Evolutionary conservation across 2,888 invertebrate species (phyloP), one percentile per base, ranked within the genome.

Genomic region (Metopia argyrocephala): DNA sequence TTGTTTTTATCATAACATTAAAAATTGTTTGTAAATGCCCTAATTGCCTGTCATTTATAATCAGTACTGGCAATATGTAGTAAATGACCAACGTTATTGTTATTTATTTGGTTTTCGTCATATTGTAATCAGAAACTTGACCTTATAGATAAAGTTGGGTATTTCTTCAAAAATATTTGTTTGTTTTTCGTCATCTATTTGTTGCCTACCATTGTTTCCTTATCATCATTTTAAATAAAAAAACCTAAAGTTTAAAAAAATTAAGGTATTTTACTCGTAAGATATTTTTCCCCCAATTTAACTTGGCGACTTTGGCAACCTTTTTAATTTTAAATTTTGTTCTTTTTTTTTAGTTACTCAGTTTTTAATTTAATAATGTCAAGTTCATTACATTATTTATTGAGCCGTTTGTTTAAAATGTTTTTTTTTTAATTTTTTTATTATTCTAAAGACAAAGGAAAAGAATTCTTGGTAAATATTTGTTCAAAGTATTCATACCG

Each of bases 321-420:
- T n/a, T n/a, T n/a, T n/a, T n/a, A n/a, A n/a, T n/a, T n/a, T n/a
- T n/a, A n/a, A 50, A 31, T 45, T 18, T 9, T 68, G 9, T 38
- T 12, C 21, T n/a, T 31, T 25, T 12, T 46, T 74, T 65, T 50
- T 52, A 64, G 28, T 75, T 69, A n/a, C n/a, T 50, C 18, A 31
- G 64, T 54, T 7, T 66, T 54, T 64, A 25, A 12, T 71, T 76
- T 57, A 80, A 73, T 69, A 80, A 73, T 76, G 76, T 80, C 80
- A 80, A 80, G 80, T 80, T 80, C 80, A 76, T 73, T 65, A 73
- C 52, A 73, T 28, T 70, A 21, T 76, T 70, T 70, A 52, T 57
- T 52, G 27, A 57, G 64, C 20, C 23, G 23, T n/a, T n/a, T n/a
- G n/a, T n/a, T n/a, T 31, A 31, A 6, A 6, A 6, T 31, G 31